phyloP scores from a whole-genome alignment of 30 jellyfish, hydroid and myxozoan species.

The Rhopilema esculentum region DNA sequence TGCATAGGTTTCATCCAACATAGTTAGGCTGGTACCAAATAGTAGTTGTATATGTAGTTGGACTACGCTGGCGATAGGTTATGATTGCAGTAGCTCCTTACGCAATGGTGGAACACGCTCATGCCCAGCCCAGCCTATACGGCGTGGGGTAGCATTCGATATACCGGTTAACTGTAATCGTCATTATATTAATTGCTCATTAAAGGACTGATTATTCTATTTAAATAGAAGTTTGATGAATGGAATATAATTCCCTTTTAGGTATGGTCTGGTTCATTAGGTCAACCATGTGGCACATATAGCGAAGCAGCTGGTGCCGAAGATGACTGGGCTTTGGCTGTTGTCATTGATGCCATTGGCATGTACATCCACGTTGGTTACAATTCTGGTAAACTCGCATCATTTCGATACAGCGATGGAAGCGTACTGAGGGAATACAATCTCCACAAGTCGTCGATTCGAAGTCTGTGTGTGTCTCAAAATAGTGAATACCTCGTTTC shows the following conservation, averaged over 20 bases:
- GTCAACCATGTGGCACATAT: conserved; percentile 60
- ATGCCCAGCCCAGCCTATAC: no score
- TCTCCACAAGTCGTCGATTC: conserved; percentile 73
- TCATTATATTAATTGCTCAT: background rate
- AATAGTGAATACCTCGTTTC: conserved; percentile 28
- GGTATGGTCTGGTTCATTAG: conserved; percentile 92
- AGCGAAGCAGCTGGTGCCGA: background rate
- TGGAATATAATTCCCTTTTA: background rate
- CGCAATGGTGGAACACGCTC: no score
- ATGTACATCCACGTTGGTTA: conserved; percentile 67
- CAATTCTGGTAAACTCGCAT: conserved; percentile 67
- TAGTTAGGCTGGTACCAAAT: no score
- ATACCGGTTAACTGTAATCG: no score
- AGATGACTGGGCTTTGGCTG: conserved; percentile 77
- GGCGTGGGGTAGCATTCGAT: no score
- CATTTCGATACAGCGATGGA: conserved; percentile 40
- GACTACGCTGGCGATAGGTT: no score
- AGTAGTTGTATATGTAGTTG: no score
- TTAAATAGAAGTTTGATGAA: background rate
- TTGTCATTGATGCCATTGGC: conserved; percentile 56
- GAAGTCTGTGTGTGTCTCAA: conserved; percentile 58
- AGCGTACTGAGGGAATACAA: background rate
- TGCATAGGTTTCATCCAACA: no score
- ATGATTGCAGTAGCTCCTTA: no score
- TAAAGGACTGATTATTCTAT: background rate